Conservation (phyloP, 2,797 vertebrate species). For the Pantherophis alleghaniensis region DNA sequence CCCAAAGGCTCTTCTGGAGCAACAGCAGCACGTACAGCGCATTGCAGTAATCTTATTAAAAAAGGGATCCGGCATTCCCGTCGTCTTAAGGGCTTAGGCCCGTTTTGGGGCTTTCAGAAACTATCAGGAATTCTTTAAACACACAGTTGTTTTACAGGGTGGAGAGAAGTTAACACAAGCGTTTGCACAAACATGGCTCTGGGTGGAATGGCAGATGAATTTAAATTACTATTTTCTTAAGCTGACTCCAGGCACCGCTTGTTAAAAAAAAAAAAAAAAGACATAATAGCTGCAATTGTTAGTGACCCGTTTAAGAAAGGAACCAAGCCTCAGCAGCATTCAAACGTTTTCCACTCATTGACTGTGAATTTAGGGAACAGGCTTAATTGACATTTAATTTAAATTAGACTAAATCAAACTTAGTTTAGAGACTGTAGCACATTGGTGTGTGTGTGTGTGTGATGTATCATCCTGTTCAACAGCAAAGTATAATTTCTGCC, state of each 20-base stretch:
- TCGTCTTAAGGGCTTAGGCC: conserved; percentile 52
- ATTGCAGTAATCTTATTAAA: neutral
- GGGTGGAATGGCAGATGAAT: neutral
- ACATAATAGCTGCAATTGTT: fast-evolving
- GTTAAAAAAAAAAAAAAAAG: fast-evolving
- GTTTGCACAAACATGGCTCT: conserved; percentile 31
- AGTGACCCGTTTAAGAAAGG: neutral
- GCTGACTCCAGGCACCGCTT: conserved; percentile 12
- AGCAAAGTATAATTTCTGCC: neutral
- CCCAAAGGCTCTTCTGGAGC: neutral
- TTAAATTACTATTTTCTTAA: conserved; percentile 45
- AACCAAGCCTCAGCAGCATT: neutral
- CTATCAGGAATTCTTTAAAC: neutral
- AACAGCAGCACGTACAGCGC: neutral
- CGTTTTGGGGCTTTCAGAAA: conserved; percentile 14
- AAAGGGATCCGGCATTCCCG: conserved; percentile 31
- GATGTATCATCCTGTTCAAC: neutral
- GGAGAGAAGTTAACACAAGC: conserved; percentile 22
- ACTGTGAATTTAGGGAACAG: neutral
- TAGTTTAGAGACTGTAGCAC: neutral
- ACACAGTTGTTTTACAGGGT: neutral
- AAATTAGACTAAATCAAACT: neutral
- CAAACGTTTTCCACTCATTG: neutral
- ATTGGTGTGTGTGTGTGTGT: neutral
- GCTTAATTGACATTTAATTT: neutral